Evolutionary conservation across 2,888 invertebrate species (phyloP).

Genomic region (Liodrosophila aerea): DNA sequence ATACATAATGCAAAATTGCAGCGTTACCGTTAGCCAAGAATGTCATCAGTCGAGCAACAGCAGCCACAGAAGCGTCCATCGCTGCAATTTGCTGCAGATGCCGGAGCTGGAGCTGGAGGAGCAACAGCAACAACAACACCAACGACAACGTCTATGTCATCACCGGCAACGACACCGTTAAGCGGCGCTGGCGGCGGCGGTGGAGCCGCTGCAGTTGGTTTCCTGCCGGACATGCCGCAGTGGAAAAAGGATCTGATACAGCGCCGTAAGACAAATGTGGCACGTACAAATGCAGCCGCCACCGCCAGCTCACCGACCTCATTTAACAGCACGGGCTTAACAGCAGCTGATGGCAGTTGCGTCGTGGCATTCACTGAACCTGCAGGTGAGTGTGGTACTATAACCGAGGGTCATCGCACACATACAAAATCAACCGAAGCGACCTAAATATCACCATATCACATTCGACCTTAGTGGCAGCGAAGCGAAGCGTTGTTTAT

Average conservation of each 20-base stretch:
- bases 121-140: conserved; percentile 28
- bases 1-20: conserved; percentile 62
- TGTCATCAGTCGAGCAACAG: conserved; percentile 48
- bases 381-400: conserved; percentile 66
- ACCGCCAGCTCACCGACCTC: conserved; percentile 41
- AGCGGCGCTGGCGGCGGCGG: conserved; percentile 21
- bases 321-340: neutral
- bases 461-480: too few relatives aligned
- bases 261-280: conserved; percentile 84
- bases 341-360: conserved; percentile 48
- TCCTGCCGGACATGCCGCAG: conserved; percentile 85
- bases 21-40: conserved; percentile 45
- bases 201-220: conserved; percentile 30
- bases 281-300: conserved; percentile 74
- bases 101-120: conserved; percentile 19
- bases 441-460: too few relatives aligned
- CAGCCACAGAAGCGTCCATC: conserved; percentile 40
- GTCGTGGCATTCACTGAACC: conserved; percentile 58
- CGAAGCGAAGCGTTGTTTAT: too few relatives aligned
- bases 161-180: conserved; percentile 41
- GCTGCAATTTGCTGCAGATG: conserved; percentile 35
- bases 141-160: conserved; percentile 9
- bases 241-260: conserved; percentile 93
- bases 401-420: too few relatives aligned
- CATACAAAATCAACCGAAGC: too few relatives aligned